Percentiles rank a stretch among this genome's conserved stretches.
phyloP scores from a whole-genome alignment of 64 coral and sea anemone genomes.

The Acropora tenuis region DNA sequence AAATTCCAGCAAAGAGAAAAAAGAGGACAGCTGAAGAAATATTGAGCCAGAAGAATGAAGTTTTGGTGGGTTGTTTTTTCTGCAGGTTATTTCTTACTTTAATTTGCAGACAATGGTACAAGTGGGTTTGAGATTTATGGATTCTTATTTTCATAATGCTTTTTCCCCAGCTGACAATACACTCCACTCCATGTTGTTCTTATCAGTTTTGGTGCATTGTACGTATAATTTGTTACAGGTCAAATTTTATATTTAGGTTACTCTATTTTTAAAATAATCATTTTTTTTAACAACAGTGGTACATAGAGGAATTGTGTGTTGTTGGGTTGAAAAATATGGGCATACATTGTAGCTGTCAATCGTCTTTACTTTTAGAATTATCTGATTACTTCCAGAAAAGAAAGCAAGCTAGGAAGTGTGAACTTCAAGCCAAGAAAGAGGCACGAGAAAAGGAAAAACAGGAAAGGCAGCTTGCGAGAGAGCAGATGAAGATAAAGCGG shows the following conservation, averaged over 20 bases:
- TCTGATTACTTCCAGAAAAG: not conserved
- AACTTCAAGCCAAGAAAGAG: constrained; percentile 50
- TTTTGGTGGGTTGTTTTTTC: not conserved
- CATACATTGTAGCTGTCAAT: not conserved
- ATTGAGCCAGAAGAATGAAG: constrained; percentile 23
- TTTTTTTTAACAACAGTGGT: no score
- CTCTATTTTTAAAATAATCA: no score
- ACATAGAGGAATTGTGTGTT: no score
- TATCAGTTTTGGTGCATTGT: no score
- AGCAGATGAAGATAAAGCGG: constrained; percentile 15
- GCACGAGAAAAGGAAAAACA: constrained; percentile 20
- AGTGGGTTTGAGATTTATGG: no score
- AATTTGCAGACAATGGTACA: no score
- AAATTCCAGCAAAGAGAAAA: constrained; percentile 42
- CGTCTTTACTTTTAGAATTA: not conserved
- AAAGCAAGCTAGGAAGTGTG: constrained; percentile 36
- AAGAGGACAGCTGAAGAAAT: constrained; percentile 36
- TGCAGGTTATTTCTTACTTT: not conserved
- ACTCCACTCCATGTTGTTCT: no score
- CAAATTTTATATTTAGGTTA: no score
- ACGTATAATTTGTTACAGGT: no score
- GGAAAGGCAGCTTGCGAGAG: constrained; percentile 27
- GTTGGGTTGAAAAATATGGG: no score
- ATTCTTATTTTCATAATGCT: no score
- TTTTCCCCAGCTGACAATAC: no score